Evolutionary conservation across 2,797 vertebrate genomes (phyloP), one percentile per base, ranked within the genome.

Genomic region (Notamacropus eugenii): DNA sequence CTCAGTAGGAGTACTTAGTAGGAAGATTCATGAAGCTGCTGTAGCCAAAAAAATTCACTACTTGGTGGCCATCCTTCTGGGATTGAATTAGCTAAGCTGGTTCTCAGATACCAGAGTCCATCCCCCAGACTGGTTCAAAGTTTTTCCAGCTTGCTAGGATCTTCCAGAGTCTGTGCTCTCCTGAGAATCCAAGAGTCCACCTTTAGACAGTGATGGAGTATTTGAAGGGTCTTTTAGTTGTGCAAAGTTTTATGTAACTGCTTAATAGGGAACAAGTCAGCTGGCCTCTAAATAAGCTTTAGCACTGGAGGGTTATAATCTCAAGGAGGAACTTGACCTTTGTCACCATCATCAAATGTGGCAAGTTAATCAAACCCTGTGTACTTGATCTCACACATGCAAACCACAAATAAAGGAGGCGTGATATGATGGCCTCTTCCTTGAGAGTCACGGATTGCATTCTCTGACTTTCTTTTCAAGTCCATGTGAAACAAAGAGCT

Each of bases 261-360:
- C 92, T 94, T 55, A 92, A 54, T 87, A 92, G 92, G 91, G 92
- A 96, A 96, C 29, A 95, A 93, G 95, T 96, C 96, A 96, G 94
- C 94, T 87, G 19, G 55, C 93, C 55, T 96, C 90, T 67, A 93
- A 96, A 96, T 59, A 94, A 95, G 96, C 82, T 94, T 95, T 96
- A 94, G 94, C 95, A 93, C 62, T 93, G 96, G 59, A 93, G 62
- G 31, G 94, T 97, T 96, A 97, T 97, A 74, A 3, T 96, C 96
- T 97, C 95, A 93, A 92, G 93, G 97, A 96, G 97, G 97, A 97
- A 97, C 94, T 74, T 90, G 97, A 97, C 97, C 98, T 98, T 98
- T 97, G 96, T 74, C 52, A 50, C 50, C 90, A 93, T 50, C 87
- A 91, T 91, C 92, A 93, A 95, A 95, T 90, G 82, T 54, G 67